Conservation (phyloP, 2,888 invertebrate species). For the Argyresthia albistria region DNA sequence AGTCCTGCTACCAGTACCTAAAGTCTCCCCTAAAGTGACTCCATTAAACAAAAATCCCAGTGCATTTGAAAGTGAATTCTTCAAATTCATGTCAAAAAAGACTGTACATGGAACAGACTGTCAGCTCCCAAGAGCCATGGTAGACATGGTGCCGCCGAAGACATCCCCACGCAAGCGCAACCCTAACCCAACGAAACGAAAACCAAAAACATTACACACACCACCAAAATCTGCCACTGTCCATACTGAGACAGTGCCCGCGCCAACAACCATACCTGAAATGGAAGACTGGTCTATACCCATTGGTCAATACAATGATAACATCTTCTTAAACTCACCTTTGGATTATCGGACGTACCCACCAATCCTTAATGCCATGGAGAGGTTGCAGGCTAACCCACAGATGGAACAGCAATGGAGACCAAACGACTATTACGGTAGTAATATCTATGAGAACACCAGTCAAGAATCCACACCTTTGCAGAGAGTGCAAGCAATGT, state of each 20-base stretch:
- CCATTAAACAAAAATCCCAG: constrained; percentile 52
- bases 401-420: background rate
- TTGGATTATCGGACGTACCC: constrained; percentile 36
- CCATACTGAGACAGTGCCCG: background rate
- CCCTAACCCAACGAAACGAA: background rate
- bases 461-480: constrained; percentile 13
- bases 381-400: constrained; percentile 1
- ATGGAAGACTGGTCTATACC: constrained; percentile 31
- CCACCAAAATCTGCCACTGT: background rate
- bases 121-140: constrained; percentile 9
- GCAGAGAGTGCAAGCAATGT: constrained; percentile 26
- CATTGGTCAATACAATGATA: constrained; percentile 54
- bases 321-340: constrained; percentile 44
- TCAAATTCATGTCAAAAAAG: constrained; percentile 42
- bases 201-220: background rate
- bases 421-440: background rate
- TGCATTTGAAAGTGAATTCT: constrained; percentile 55
- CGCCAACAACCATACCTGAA: constrained; percentile 8
- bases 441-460: background rate
- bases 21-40: constrained; percentile 28
- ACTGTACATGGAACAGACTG: constrained; percentile 5
- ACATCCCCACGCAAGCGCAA: background rate
- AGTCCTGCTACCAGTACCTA: constrained; percentile 8
- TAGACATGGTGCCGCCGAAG: constrained; percentile 8
- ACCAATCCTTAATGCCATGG: constrained; percentile 1